Evolutionary conservation across 2,113 vertebrate genomes (phyloP), one percentile per base, ranked within the genome.

Genomic region (Azemiops feae): DNA sequence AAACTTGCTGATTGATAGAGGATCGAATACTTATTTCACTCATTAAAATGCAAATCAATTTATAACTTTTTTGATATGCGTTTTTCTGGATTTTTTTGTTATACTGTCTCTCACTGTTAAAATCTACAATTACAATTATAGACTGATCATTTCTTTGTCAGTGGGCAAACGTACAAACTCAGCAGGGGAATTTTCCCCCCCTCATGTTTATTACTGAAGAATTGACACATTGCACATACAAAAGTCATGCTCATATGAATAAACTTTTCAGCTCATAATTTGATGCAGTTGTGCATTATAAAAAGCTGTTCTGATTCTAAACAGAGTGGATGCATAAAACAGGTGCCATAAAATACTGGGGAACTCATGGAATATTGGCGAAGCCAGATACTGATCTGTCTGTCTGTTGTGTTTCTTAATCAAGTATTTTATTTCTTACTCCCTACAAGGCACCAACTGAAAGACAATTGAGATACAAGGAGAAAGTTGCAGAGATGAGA

Each of bases 401-500:
- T 86, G 27, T 18, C 3, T 9, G 5, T 92, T 30, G n/a, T 5
- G 12, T 91, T 95, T 92, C 91, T n/a, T 54, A 34, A 23, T 12
- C n/a, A 30, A 6, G 3, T 88, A 47, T 18, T 88, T 34, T 92
- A 8, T 34, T 89, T 91, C 69, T 90, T 22, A 88, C 91, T 81
- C 64, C 74, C 87, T 96, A 12, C 94, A 14, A 99, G 99, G 98
- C 98, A 23, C 99, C 99, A 54, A 99, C 99, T 22, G 98, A 98
- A 47, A 98, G 98, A 93, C 99, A 99, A 96, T 98, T 99, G 93
- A 95, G 98, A 5, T 99, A 99, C 95, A 99, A 99, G 93, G 99
- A 99, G 96, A 99, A 99, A 95, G 99, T 99, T 94, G 98, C 98
- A 16, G 99, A 99, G 97, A 97, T 99, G 94, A 98, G 99, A 96